Base-by-base conservation (phyloP, 1,140 invertebrate genomes). In the Sitodiplosis mosellana region DNA sequence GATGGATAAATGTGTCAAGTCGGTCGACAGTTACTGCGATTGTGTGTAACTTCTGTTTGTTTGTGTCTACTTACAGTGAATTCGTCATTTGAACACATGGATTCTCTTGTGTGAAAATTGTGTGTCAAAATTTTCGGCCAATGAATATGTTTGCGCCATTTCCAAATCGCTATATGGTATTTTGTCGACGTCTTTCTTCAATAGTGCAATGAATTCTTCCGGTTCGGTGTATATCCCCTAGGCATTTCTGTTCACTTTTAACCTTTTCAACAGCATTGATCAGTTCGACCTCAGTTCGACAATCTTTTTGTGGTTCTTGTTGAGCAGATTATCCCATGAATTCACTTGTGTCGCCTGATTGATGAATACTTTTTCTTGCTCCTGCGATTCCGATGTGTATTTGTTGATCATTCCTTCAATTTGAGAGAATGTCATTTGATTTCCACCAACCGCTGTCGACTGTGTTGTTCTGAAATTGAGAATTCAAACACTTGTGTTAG, bases 321-420 rank as follows among this genome's bases (percentile, higher is more conserved):
- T 87, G 1, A 96, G 70, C 3, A 93, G 68, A 55, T 81, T 76
- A 60, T 97, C 92, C 90, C 92, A 96, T 7, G 83, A 81, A 64
- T 95, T 96, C 15, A 96, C 80, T 66, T 94, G 86, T 10, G 84
- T 87, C 1, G 91, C 90, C 67, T 96, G 91, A 61, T 90, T 86
- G 36, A 92, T 78, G 63, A 96, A 96, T 1, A 81, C 73, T 61
- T 85, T 88, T 59, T 95, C 92, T 59, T 95, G 90, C 53, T 94
- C 87, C 56, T 93, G 87, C 12, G 96, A 66, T 57, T 95, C 90
- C 14, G 87, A 59, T 1, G 85, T 91, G 90, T 91, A 98, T 64
- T 96, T 95, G 60, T 95, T 96, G 42, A 95, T 90, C 2, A 77
- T 75, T 56, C 96, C 91, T 65, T 96, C 89, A 18, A 96, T 62